Conservation (phyloP, 2,888 invertebrate genomes). For the Drosophila maculinotata region DNA sequence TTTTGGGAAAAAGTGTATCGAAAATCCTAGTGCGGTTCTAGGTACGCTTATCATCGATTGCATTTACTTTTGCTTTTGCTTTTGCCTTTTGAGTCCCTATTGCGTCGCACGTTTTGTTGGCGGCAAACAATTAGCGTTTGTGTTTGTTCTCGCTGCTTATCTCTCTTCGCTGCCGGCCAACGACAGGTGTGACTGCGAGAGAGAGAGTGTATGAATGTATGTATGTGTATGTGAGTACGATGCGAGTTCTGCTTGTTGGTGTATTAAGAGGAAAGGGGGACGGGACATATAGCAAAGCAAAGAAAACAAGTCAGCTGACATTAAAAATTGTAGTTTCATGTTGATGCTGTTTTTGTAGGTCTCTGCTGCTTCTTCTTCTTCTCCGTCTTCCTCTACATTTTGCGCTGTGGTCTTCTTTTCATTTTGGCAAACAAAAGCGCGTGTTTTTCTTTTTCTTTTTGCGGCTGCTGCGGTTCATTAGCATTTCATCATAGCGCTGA, state of each 20-base stretch:
- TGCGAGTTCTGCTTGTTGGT: slow-evolving; percentile 4
- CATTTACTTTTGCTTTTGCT: slow-evolving; percentile 39
- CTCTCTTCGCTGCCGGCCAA: slow-evolving; percentile 26
- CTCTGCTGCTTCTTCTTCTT: slow-evolving; percentile 14
- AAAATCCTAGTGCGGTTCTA: slow-evolving; percentile 5
- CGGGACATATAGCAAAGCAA: slow-evolving; percentile 8
- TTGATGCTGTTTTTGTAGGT: slow-evolving; percentile 16
- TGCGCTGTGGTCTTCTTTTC: slow-evolving; percentile 19
- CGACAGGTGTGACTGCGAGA: slow-evolving; percentile 45
- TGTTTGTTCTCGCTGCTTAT: slow-evolving; percentile 58
- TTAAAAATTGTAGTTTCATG: slow-evolving; percentile 51
- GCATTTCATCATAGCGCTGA: slow-evolving; percentile 33
- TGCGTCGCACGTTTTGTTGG: slow-evolving; percentile 69
- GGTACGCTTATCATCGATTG: slow-evolving; percentile 24
- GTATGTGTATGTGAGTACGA: slow-evolving; percentile 5
- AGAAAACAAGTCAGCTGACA: slow-evolving; percentile 73
- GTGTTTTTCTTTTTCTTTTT: slow-evolving; percentile 24
- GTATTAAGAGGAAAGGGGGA: not conserved
- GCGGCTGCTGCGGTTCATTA: slow-evolving; percentile 39
- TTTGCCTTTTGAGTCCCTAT: slow-evolving; percentile 28
- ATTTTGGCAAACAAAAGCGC: slow-evolving; percentile 39
- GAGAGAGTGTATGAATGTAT: slow-evolving; percentile 4
- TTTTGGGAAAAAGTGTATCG: no score
- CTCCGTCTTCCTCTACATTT: not conserved
- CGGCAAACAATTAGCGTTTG: slow-evolving; percentile 53